These are phyloP conservation scores for Drosophila leontia DNA, from an alignment of 1,140 invertebrate species.

Conservation along the genomic window DNA sequence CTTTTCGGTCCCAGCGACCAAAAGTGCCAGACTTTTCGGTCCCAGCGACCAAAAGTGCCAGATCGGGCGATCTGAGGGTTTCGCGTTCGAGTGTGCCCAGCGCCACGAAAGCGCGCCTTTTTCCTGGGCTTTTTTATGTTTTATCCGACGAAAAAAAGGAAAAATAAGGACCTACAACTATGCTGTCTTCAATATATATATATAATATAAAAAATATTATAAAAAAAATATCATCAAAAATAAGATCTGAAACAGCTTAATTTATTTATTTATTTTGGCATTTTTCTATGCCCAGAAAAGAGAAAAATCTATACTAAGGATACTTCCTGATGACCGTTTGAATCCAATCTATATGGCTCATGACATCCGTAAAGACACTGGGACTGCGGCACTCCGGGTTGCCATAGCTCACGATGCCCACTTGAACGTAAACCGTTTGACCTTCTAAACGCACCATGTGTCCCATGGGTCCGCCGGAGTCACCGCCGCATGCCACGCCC, in stretches of 20 bases:
- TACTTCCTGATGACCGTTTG: background rate
- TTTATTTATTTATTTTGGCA: background rate
- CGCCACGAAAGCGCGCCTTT: no score
- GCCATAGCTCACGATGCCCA: constrained; percentile 28
- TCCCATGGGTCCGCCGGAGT: constrained; percentile 34
- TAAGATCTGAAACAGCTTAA: background rate
- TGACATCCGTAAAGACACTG: constrained; percentile 32
- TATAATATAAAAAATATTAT: background rate
- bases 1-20: no score
- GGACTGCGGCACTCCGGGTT: constrained; percentile 25
- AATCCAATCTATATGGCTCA: constrained; percentile 7
- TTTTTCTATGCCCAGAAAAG: background rate
- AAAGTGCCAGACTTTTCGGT: no score
- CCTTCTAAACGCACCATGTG: background rate
- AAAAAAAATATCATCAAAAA: background rate
- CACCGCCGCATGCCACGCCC: constrained; percentile 7
- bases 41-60: no score
- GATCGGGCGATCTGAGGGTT: no score
- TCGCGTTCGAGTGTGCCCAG: no score
- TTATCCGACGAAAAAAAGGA: no score
- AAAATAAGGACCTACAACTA: no score
- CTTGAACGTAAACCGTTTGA: background rate
- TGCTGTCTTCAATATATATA: no score
- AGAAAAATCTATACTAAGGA: background rate
- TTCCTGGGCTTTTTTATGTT: no score